phyloP scores from a whole-genome alignment of 2,888 invertebrate species.

The Lasioglossum leucozonium region DNA sequence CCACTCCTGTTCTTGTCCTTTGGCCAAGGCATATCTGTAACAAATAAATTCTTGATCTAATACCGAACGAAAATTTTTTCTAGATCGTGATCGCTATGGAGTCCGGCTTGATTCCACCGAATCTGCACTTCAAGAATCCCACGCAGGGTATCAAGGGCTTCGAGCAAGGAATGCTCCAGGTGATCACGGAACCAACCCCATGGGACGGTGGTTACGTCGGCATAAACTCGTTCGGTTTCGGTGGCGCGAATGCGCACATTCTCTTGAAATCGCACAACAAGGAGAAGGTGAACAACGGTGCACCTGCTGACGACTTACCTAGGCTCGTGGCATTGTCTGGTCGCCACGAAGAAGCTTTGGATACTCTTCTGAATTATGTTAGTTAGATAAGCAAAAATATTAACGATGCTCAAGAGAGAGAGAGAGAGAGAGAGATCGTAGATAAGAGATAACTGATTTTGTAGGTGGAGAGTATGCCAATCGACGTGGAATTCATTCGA shows the following conservation, averaged over 20 bases:
- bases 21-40: too few species aligned
- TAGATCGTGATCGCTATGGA: conserved; percentile 92
- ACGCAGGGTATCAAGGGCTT: conserved; percentile 87
- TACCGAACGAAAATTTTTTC: not conserved
- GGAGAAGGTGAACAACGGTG: conserved; percentile 87
- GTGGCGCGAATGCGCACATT: conserved; percentile 93
- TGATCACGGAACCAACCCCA: conserved; percentile 89
- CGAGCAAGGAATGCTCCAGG: conserved; percentile 87
- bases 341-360: conserved; percentile 91
- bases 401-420: not conserved
- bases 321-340: conserved; percentile 91
- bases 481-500: conserved; percentile 88
- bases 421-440: not conserved
- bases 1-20: too few species aligned
- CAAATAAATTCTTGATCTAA: not conserved
- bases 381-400: conserved; percentile 55
- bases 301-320: conserved; percentile 89
- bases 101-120: conserved; percentile 92
- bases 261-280: conserved; percentile 88
- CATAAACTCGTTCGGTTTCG: conserved; percentile 97
- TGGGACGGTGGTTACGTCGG: conserved; percentile 91
- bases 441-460: not conserved
- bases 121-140: conserved; percentile 91
- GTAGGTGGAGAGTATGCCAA: conserved; percentile 85
- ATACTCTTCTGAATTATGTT: conserved; percentile 88